phyloP scores from a whole-genome alignment of 2,113 vertebrate species.

The Gnathonemus longibarbis region DNA sequence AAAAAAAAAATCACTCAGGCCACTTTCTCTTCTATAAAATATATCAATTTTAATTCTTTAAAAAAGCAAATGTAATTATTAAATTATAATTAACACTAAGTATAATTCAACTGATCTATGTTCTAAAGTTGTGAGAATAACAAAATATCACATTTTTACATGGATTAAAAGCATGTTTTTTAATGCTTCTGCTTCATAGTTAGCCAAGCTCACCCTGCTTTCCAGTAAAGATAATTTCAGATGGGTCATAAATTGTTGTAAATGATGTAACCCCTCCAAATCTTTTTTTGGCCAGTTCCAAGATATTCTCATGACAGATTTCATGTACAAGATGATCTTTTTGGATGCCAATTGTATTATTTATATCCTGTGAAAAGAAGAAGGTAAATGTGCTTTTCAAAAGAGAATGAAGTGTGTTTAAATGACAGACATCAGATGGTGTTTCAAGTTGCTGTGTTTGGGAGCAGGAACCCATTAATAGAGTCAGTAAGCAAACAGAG shows the following conservation, averaged over 20 bases:
- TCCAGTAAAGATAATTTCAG: conserved; percentile 31
- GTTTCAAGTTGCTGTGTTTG: neutral
- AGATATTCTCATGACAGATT: conserved; percentile 40
- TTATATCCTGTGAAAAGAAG: neutral
- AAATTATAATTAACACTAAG: neutral
- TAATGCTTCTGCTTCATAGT: neutral
- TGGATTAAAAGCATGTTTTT: neutral
- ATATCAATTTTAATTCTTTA: neutral
- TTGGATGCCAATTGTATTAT: conserved; percentile 31
- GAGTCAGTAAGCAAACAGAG: neutral
- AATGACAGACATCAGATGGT: neutral
- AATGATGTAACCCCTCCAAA: conserved; percentile 68
- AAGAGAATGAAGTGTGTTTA: neutral
- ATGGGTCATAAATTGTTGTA: conserved; percentile 54
- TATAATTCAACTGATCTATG: neutral
- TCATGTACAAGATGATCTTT: rapidly evolving
- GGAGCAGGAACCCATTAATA: neutral
- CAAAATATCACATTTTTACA: neutral
- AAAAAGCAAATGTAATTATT: neutral
- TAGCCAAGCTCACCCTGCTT: conserved; percentile 41
- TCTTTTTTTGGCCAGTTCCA: conserved; percentile 54
- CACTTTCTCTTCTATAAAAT: neutral
- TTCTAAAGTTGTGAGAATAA: neutral
- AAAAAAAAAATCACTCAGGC: neutral
- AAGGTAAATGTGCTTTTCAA: neutral